Conservation (phyloP, 2,113 vertebrate genomes). For the Corydoras maculifer region DNA sequence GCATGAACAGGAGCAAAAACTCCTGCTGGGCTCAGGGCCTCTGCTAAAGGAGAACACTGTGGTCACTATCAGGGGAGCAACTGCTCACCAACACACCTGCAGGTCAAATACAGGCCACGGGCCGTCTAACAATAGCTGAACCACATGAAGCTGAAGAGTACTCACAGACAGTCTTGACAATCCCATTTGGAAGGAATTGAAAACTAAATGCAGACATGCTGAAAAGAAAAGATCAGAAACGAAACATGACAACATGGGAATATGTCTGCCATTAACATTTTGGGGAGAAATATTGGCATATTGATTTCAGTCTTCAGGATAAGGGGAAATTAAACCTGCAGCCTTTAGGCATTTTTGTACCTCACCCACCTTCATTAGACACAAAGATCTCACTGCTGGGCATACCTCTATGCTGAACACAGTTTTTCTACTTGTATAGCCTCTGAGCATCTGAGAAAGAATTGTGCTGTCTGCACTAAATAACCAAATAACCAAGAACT, state of each 20-base stretch:
- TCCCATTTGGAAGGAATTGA: conserved; percentile 9
- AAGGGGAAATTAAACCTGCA: too few species aligned
- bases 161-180: conserved; percentile 10
- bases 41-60: conserved; percentile 8
- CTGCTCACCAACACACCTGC: conserved; percentile 1
- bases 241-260: background rate
- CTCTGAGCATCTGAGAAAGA: too few species aligned
- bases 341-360: too few species aligned
- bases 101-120: conserved; percentile 8
- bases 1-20: conserved; percentile 22
- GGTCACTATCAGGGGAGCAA: conserved; percentile 14
- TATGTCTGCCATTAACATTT: too few species aligned
- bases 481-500: too few species aligned
- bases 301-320: too few species aligned
- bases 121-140: background rate
- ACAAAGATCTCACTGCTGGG: too few species aligned
- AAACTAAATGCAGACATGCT: background rate
- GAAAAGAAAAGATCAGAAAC: conserved; percentile 6
- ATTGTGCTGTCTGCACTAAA: too few species aligned
- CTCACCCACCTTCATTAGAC: too few species aligned
- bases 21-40: conserved; percentile 26
- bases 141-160: conserved; percentile 9
- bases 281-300: too few species aligned
- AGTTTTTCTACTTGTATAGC: too few species aligned
- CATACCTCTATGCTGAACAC: too few species aligned